These are phyloP conservation scores for Triplophysa yarkandensis DNA, from an alignment of 2,797 vertebrate species.

Conservation along the genomic window DNA sequence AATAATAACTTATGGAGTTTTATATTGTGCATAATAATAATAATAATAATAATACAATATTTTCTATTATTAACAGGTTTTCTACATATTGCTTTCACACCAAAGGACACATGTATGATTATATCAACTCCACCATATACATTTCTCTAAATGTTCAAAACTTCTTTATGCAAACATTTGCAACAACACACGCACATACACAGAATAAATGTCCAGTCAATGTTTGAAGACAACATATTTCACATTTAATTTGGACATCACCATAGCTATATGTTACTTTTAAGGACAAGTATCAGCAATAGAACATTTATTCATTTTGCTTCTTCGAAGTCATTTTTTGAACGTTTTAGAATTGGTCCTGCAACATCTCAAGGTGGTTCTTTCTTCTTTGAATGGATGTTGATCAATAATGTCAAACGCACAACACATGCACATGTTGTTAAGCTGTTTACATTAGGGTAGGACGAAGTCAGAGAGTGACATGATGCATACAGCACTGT, in stretches of 20 bases:
- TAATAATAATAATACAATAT: too few relatives aligned
- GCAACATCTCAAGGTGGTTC: slow-evolving; percentile 80
- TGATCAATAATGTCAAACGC: slow-evolving; percentile 76
- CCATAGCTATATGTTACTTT: slow-evolving; percentile 91
- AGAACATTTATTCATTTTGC: slow-evolving; percentile 76
- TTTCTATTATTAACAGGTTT: too few relatives aligned
- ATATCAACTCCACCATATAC: too few relatives aligned
- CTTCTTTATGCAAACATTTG: neutral
- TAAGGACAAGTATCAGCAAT: slow-evolving; percentile 89
- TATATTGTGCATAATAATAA: too few relatives aligned
- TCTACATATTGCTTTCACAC: too few relatives aligned
- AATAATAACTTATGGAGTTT: too few relatives aligned
- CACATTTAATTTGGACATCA: slow-evolving; percentile 94
- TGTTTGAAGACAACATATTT: slow-evolving; percentile 75
- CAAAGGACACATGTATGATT: too few relatives aligned
- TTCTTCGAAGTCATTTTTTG: slow-evolving; percentile 59
- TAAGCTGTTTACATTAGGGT: slow-evolving; percentile 80
- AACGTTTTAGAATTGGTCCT: slow-evolving; percentile 94
- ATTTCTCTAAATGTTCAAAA: too few relatives aligned
- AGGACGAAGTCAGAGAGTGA: slow-evolving; percentile 80
- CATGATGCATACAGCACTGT: slow-evolving; percentile 67
- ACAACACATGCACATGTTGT: slow-evolving; percentile 92
- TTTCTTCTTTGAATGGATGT: slow-evolving; percentile 70
- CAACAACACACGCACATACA: neutral
- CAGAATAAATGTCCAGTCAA: slow-evolving; percentile 46